A percentile compares a stretch with the other conserved stretches of the same genome.
Evolutionary conservation across 2,888 invertebrate genomes (phyloP).

Genomic region (Spodoptera picta): DNA sequence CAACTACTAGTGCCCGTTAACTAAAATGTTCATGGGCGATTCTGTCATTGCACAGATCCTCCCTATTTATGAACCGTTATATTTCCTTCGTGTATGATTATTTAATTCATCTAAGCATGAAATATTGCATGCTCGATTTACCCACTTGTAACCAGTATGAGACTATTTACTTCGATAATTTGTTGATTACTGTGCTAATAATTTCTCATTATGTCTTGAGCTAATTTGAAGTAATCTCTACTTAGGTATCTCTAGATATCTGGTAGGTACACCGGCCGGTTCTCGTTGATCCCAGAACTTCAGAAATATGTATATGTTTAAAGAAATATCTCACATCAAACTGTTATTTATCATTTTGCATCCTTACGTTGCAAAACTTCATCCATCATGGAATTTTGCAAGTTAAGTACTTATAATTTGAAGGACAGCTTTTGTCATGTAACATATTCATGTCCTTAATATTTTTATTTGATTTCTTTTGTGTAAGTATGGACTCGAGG

Average conservation of each 20-base stretch:
- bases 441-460: constrained; percentile 1
- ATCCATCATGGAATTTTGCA: constrained; percentile 13
- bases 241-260: too few relatives aligned
- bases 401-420: background rate
- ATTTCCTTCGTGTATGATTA: constrained; percentile 60
- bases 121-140: constrained; percentile 61
- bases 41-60: constrained; percentile 56
- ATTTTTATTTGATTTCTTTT: constrained; percentile 18
- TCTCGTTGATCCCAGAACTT: too few relatives aligned
- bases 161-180: constrained; percentile 17
- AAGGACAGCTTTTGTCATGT: constrained; percentile 11
- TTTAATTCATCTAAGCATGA: constrained; percentile 58
- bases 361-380: constrained; percentile 5
- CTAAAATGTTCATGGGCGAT: constrained; percentile 59
- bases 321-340: too few relatives aligned
- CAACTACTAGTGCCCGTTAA: constrained; percentile 62
- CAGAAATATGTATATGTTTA: too few relatives aligned
- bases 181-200: constrained; percentile 17
- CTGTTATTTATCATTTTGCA: background rate
- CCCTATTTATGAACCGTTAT: constrained; percentile 66
- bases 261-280: too few relatives aligned
- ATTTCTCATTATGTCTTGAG: background rate
- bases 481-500: constrained; percentile 36
- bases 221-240: too few relatives aligned
- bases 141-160: constrained; percentile 41